Conservation (phyloP, 2,888 invertebrate species). For the Cyclophora punctaria region DNA sequence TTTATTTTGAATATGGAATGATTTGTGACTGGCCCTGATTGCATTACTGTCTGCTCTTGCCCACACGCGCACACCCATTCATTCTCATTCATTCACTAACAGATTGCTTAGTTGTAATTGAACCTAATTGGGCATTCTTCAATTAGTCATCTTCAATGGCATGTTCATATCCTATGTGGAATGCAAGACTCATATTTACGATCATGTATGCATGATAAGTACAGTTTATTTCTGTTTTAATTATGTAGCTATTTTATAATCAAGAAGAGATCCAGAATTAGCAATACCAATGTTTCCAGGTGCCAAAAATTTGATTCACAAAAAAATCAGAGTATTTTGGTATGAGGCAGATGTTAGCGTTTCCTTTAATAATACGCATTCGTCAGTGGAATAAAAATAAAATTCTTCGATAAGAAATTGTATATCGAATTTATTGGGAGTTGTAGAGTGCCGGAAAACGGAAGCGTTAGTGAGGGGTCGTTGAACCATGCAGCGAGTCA, state of each 20-base stretch:
- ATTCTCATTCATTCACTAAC: constrained; percentile 34
- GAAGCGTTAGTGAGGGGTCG: constrained; percentile 51
- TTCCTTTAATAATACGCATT: constrained; percentile 20
- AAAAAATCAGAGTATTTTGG: no score
- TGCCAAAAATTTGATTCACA: no score
- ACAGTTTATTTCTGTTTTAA: no score
- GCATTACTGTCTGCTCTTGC: constrained; percentile 32
- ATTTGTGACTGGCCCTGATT: constrained; percentile 39
- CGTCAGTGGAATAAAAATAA: constrained; percentile 21
- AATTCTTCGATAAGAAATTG: constrained; percentile 22
- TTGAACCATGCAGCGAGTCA: constrained; percentile 61
- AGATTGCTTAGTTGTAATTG: constrained; percentile 28
- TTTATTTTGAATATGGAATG: constrained; percentile 42
- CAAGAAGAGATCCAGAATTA: no score
- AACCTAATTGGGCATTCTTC: constrained; percentile 24
- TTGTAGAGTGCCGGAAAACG: constrained; percentile 54
- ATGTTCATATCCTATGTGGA: not conserved
- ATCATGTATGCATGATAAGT: no score
- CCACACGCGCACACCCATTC: constrained; percentile 30
- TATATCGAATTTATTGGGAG: constrained; percentile 23
- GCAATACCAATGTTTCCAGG: no score
- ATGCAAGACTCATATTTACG: no score
- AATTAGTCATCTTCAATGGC: not conserved
- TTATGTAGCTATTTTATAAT: no score
- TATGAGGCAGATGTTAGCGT: constrained; percentile 3